Evolutionary conservation across 1,140 invertebrate species (phyloP), one percentile per base, ranked within the genome.

Genomic region (Homarus americanus): DNA sequence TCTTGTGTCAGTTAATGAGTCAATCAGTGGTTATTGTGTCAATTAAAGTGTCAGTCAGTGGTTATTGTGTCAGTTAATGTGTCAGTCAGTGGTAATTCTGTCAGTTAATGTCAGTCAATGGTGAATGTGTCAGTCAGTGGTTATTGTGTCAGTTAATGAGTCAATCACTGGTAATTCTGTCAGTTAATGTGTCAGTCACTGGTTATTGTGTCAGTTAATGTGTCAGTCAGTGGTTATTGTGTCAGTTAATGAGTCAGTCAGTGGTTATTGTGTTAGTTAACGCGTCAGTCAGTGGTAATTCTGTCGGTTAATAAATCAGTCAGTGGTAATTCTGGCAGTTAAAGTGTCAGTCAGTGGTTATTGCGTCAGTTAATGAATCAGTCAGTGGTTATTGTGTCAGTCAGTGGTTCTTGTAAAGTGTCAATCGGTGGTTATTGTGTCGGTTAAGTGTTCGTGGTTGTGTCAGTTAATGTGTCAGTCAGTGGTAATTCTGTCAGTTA

Each of bases 41-140:
- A 24, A 24, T 69, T 69, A 5, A 49, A 63, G 53, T 63, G 32
- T 73, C 72, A 73, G 72, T 34, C 72, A 73, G 72, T 73, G 32
- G 72, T 34, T 4, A 10, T 73, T 2, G 72, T 34, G 10, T 36
- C 36, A 73, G 72, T 34, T 3, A 3, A 34, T 3, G 32, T 24
- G 32, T 73, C 24, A 73, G 3, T 24, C 66, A 69, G 20, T 69
- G 7, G 66, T n/a, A 4, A 34, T 69, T 9, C 5, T 73, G 10
- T 12, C 36, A 73, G 32, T 73, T 69, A 10, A 20, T 34, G 2
- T 73, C 72, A 73, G 72, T 73, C 72, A 73, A 28, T 34, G 32
- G 17, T 9, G 2, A 2, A 32, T 2, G 72, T 73, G 32, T 73
- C 72, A 73, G 72, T 34, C 72, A 73, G 44, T 49, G 44, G 44